Evolutionary conservation across 2,113 vertebrate genomes (phyloP), one percentile per base, ranked within the genome.

Genomic region (Nymphicus hollandicus): DNA sequence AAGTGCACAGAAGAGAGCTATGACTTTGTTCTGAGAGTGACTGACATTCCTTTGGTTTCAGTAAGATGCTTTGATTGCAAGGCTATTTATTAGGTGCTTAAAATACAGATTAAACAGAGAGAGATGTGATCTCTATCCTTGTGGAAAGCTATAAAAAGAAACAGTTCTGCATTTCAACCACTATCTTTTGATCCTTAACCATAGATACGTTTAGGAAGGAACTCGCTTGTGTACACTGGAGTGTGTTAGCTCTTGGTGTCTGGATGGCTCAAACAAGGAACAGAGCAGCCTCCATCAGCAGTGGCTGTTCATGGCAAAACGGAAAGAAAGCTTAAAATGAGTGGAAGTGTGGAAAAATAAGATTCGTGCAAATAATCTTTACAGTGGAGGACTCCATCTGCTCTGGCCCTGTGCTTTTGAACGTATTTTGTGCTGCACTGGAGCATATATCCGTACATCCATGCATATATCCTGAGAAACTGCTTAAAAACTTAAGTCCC

Each of bases 111-210:
- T 68, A 85, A 94, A 53, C 39, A 46, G 61, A 82, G 58, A 69
- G 77, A 69, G 50, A 68, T 86, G 69, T 76, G 72, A 81, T 84
- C 76, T 93, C 72, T 25, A 1, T 16, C 27, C 41, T 70, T 65
- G 76, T 76, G 82, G 76, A 93, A 86, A 91, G 73, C 65, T 90
- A 68, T 53, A 71, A 96, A 90, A 95, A 60, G 88, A 91, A 95
- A 78, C 44, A 61, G 81, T 86, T 86, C 77, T 90, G 28, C 53
- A 18, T 78, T 91, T 86, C 61, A 87, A 81, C 85, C 69, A 31
- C 73, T 53, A 20, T 65, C 81, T 91, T 89, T 86, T 89, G 72
- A 94, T 92, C 80, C 43, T 81, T 85, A 84, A 91, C 55, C 65
- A 56, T 72, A 80, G 53, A 46, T 73, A 70, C 55, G 23, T 76